Evolutionary conservation across 2,888 invertebrate species (phyloP).

Genomic region (Andrena chrysosceles): DNA sequence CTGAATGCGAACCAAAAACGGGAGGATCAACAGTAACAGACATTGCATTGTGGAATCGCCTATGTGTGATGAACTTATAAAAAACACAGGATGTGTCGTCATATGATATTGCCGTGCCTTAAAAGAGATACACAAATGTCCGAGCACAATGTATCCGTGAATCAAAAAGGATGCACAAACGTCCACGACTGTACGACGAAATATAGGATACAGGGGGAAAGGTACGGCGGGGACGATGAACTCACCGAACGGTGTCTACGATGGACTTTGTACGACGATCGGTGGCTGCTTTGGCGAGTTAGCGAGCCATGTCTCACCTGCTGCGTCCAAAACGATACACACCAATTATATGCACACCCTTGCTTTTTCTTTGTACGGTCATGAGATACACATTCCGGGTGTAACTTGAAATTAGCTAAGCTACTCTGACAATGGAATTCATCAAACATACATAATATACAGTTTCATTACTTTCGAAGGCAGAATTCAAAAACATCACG

Average conservation of each 20-base stretch:
- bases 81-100: slow-evolving; percentile 42
- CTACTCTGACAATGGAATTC: slow-evolving; percentile 30
- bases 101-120: slow-evolving; percentile 39
- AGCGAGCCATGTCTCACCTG: slow-evolving; percentile 91
- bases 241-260: slow-evolving; percentile 90
- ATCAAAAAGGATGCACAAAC: slow-evolving; percentile 59
- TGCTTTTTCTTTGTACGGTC: slow-evolving; percentile 23
- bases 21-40: slow-evolving; percentile 34
- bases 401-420: slow-evolving; percentile 6
- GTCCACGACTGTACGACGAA: slow-evolving; percentile 60
- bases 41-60: slow-evolving; percentile 15
- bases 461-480: slow-evolving; percentile 10
- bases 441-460: slow-evolving; percentile 6
- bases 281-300: slow-evolving; percentile 88
- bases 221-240: slow-evolving; percentile 76
- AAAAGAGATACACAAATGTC: slow-evolving; percentile 58
- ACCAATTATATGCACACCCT: slow-evolving; percentile 78
- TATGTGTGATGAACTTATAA: slow-evolving; percentile 28
- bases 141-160: slow-evolving; percentile 42
- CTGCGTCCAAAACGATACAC: slow-evolving; percentile 84
- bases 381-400: slow-evolving; percentile 22
- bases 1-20: slow-evolving; percentile 25
- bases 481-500: slow-evolving; percentile 8
- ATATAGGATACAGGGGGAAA: slow-evolving; percentile 52
- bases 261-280: slow-evolving; percentile 89